Evolutionary conservation across 2,888 invertebrate genomes (phyloP).

Genomic region (Drosophila monieri): DNA sequence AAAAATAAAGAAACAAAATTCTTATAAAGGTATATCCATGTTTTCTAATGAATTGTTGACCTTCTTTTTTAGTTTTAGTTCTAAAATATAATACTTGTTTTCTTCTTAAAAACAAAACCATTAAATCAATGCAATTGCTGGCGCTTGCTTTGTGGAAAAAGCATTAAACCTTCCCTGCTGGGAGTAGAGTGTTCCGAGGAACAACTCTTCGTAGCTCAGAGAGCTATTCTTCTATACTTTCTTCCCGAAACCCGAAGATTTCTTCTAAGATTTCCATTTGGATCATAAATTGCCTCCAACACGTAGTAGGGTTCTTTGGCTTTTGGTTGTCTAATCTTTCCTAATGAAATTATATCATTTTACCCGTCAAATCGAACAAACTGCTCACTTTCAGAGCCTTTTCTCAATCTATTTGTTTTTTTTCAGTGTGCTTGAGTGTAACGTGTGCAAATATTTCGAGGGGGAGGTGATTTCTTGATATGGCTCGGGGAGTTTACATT

Average conservation of each 20-base stretch:
- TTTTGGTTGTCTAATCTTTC: background rate
- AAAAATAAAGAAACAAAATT: background rate
- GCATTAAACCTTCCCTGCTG: conserved; percentile 75
- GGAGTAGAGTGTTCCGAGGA: conserved; percentile 69
- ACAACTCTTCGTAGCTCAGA: conserved; percentile 22
- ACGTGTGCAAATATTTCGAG: conserved; percentile 31
- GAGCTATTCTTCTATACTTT: conserved; percentile 22
- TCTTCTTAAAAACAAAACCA: conserved; percentile 29
- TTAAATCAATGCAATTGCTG: conserved; percentile 73
- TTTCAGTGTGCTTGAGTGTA: conserved; percentile 28
- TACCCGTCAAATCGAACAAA: conserved; percentile 45
- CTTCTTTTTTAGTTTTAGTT: background rate
- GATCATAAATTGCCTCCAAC: conserved; percentile 35
- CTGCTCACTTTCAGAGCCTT: background rate
- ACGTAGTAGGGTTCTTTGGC: conserved; percentile 39
- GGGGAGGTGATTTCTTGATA: conserved; percentile 44
- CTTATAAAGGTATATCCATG: background rate
- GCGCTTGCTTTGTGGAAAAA: conserved; percentile 26
- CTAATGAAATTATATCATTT: background rate
- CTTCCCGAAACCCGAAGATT: background rate
- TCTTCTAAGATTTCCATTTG: conserved; percentile 3
- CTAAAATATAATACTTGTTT: background rate
- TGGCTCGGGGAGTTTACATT: conserved; percentile 20
- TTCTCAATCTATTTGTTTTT: conserved; percentile 24
- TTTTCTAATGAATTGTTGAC: no score